phyloP scores from a whole-genome alignment of 2,888 invertebrate species.

The Drosophila mimica region DNA sequence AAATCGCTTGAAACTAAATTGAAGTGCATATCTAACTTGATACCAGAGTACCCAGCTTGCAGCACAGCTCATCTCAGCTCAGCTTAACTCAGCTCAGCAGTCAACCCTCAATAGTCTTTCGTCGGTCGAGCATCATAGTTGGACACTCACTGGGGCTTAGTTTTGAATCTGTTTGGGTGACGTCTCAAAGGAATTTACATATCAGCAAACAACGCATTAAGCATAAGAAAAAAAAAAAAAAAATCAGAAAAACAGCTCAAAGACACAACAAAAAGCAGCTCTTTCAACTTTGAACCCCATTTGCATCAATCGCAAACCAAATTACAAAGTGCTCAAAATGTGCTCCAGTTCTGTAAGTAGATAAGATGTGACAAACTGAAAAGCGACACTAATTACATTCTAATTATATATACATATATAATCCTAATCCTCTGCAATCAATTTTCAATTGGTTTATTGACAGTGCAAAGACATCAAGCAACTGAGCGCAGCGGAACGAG shows the following conservation, averaged over 20 bases:
- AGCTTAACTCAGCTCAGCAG: neutral
- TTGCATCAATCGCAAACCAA: constrained; percentile 24
- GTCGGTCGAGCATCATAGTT: constrained; percentile 28
- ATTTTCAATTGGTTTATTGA: constrained; percentile 2
- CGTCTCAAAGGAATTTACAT: constrained; percentile 49
- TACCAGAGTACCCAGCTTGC: neutral
- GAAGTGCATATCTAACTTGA: constrained; percentile 26
- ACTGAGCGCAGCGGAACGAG: constrained; percentile 72
- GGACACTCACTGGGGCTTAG: constrained; percentile 27
- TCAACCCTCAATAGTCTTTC: constrained; percentile 42
- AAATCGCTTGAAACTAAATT: constrained; percentile 50
- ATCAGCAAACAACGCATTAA: constrained; percentile 2
- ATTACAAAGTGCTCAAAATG: constrained; percentile 19
- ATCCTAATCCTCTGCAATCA: constrained; percentile 14
- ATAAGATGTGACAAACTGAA: constrained; percentile 27
- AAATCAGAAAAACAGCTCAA: constrained; percentile 1
- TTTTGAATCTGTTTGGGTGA: constrained; percentile 13
- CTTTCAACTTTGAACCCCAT: constrained; percentile 43
- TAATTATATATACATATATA: neutral
- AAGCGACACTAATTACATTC: constrained; percentile 6
- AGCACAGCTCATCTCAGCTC: neutral
- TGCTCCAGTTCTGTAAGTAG: constrained; percentile 44
- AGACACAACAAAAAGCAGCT: neutral
- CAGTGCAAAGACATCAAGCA: constrained; percentile 59
- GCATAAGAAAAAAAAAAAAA: constrained; percentile 5